A percentile compares a stretch with the other conserved stretches of the same genome.
Evolutionary conservation across 2,113 vertebrate species (phyloP).

Genomic region (Cariama cristata): DNA sequence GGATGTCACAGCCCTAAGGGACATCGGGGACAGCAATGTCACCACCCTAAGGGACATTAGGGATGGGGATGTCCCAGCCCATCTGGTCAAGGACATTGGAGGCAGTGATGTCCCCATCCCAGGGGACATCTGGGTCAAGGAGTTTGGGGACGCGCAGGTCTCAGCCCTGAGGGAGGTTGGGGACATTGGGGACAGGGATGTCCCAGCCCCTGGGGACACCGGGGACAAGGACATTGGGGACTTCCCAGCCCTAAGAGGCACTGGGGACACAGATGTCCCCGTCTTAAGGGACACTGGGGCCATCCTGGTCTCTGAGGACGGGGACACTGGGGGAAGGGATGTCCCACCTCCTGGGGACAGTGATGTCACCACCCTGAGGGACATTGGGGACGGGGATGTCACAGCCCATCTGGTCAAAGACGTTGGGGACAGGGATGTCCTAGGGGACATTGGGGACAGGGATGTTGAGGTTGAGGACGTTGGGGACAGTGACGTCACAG

Average conservation of each 20-base stretch:
- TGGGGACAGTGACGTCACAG: neutral
- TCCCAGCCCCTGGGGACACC: neutral
- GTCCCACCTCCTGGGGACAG: neutral
- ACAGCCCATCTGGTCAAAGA: neutral
- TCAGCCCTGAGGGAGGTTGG: neutral
- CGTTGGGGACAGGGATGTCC: neutral
- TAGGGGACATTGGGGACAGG: neutral
- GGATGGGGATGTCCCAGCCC: neutral
- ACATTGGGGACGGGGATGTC: neutral
- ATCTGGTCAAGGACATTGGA: neutral
- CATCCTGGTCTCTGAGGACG: neutral
- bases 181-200: neutral
- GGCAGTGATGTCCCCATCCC: too few relatives aligned
- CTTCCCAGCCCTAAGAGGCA: neutral
- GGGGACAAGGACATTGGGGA: neutral
- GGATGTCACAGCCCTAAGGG: neutral
- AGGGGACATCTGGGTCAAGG: neutral
- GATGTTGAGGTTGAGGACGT: fast-evolving
- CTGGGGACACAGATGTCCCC: neutral
- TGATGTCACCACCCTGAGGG: neutral
- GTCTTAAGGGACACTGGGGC: neutral
- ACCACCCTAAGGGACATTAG: too few relatives aligned
- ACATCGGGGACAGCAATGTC: too few relatives aligned
- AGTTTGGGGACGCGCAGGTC: too few relatives aligned
- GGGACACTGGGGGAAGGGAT: neutral